These are phyloP conservation scores for Melitaea athalia DNA, from an alignment of 2,888 invertebrate species.

Conservation along the genomic window DNA sequence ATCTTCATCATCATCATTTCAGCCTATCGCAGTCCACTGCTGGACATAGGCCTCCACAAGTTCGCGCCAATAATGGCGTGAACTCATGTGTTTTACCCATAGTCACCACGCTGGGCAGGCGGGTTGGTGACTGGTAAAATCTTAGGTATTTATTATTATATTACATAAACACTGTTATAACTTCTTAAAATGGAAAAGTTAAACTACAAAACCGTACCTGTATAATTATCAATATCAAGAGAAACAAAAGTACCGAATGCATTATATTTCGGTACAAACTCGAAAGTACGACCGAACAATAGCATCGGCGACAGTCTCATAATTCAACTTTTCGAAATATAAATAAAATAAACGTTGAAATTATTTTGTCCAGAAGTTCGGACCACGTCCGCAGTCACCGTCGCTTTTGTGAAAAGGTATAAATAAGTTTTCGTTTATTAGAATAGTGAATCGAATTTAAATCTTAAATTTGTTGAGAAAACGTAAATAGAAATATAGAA, in stretches of 20 bases:
- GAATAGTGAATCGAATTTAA: background rate
- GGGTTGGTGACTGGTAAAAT: too few species aligned
- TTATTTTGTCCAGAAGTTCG: conserved; percentile 15
- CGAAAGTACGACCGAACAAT: conserved; percentile 10
- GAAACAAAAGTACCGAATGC: background rate
- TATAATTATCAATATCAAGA: background rate
- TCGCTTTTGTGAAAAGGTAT: background rate
- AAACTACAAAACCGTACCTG: too few species aligned
- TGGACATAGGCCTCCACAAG: too few species aligned
- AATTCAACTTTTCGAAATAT: conserved; percentile 21
- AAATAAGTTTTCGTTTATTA: background rate
- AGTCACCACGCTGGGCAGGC: too few species aligned
- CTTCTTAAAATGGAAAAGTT: too few species aligned
- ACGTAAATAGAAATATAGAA: background rate
- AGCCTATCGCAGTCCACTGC: too few species aligned
- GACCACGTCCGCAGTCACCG: conserved; percentile 7
- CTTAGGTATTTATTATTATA: too few species aligned
- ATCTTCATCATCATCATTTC: too few species aligned
- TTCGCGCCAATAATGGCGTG: too few species aligned
- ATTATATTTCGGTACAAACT: background rate
- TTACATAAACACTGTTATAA: too few species aligned
- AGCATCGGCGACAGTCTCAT: conserved; percentile 14
- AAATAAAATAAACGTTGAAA: conserved; percentile 28
- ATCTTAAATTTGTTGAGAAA: background rate
- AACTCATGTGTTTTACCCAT: too few species aligned